Evolutionary conservation across 2,113 vertebrate species (phyloP), one percentile per base, ranked within the genome.

Genomic region (Melanerpes aurifrons): DNA sequence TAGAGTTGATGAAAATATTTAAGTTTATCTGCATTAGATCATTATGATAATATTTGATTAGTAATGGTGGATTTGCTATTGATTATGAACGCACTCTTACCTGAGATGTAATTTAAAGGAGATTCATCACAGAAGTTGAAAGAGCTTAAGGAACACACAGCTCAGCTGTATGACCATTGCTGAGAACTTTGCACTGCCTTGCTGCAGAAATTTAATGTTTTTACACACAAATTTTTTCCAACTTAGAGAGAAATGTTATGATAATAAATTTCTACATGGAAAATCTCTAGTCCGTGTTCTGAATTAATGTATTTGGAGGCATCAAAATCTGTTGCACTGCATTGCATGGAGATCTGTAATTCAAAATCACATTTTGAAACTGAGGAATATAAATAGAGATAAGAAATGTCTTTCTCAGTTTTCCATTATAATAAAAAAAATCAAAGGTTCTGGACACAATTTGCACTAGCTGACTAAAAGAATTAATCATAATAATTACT

Each of bases 341-440:
- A 62, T 50, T 76, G 56, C 61, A 20, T 53, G 28, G 54, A 82
- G 16, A 29, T 91, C 72, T 89, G 26, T 43, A 85, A 43, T 7
- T 77, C 64, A 92, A 93, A 88, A 74, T 87, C n/a, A 73, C 48
- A 84, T 29, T 89, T 64, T 92, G 40, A 87, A 94, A 79, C 20
- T 21, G 32, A 75, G 16, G 45, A 47, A 88, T 28, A 84, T 43
- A 76, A 57, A 88, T 35, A 5, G 18, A 67, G 35, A 70, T 32
- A 92, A 78, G 40, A 75, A 84, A 82, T 67, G 15, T 62, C 54
- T 86, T 62, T 80, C 43, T 74, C 10, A 83, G 83, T 92, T 92
- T 92, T 91, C 77, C 56, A 74, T 68, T 54, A 26, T 78, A 82
- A 26, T 81, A 80, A 67, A 63, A 83, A 69, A 37, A 59, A 28